phyloP scores from a whole-genome alignment of 2,888 invertebrate species.

The Cryptocephalus moraei region DNA sequence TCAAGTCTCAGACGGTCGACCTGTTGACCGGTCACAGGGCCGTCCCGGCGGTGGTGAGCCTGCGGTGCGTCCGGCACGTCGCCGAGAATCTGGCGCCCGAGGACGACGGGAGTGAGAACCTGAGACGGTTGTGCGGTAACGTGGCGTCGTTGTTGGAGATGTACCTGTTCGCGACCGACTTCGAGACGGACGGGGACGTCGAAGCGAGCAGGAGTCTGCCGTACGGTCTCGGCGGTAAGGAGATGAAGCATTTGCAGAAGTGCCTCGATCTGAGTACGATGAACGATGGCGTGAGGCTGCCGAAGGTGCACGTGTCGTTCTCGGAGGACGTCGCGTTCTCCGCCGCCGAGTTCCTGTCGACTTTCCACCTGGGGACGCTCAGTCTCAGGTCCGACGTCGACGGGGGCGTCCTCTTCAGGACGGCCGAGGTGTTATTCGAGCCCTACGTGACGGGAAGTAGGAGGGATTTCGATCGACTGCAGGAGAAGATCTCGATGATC shows the following conservation, averaged over 20 bases:
- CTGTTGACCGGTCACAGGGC: constrained; percentile 56
- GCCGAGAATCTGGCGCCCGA: constrained; percentile 28
- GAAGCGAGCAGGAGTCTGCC: constrained; percentile 15
- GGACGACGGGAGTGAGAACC: constrained; percentile 13
- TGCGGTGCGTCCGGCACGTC: constrained; percentile 42
- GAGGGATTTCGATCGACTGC: constrained; percentile 21
- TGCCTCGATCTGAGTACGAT: constrained; percentile 46
- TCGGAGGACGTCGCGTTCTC: constrained; percentile 41
- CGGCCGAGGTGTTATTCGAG: constrained; percentile 32
- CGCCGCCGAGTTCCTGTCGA: constrained; percentile 45
- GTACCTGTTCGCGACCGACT: constrained; percentile 19
- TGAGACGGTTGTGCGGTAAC: constrained; percentile 29
- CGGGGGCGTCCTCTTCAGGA: constrained; percentile 33
- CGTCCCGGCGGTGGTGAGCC: constrained; percentile 50
- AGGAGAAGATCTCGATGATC: constrained; percentile 37
- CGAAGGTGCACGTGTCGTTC: constrained; percentile 39
- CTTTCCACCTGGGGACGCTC: constrained; percentile 40
- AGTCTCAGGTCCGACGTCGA: constrained; percentile 35
- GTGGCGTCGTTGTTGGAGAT: constrained; percentile 26
- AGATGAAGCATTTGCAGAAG: constrained; percentile 53
- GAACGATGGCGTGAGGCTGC: constrained; percentile 33
- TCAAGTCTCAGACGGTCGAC: constrained; percentile 61
- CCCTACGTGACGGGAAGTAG: constrained; percentile 24
- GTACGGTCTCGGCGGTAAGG: constrained; percentile 41
- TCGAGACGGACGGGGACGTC: constrained; percentile 17